A percentile compares a stretch with the other conserved stretches of the same genome.
These are phyloP conservation scores for Carduelis carduelis DNA, from an alignment of 2,797 vertebrate species.

Conservation along the genomic window DNA sequence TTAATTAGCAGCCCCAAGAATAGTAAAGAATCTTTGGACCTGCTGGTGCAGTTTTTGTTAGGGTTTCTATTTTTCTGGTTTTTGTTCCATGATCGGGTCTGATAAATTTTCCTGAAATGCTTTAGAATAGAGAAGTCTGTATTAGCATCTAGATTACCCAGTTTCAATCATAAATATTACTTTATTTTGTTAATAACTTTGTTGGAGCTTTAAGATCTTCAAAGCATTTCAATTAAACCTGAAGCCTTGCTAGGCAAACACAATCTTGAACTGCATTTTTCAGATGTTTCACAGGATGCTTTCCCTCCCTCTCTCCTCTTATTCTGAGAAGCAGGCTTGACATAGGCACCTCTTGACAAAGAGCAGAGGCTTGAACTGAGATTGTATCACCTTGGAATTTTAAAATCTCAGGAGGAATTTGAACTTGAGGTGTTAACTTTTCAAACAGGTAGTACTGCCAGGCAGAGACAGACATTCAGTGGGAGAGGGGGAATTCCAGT, in stretches of 20 bases:
- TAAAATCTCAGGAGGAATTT: constrained; percentile 42
- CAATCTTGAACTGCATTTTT: constrained; percentile 7
- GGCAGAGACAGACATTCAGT: background rate
- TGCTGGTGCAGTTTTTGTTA: background rate
- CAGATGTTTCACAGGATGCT: background rate
- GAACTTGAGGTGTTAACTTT: background rate
- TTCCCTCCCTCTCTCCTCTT: background rate
- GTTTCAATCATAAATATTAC: background rate
- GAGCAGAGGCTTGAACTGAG: background rate
- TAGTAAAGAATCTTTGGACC: background rate
- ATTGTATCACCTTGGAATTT: constrained; percentile 34
- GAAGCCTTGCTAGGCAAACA: background rate
- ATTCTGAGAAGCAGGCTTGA: background rate
- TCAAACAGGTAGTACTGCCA: background rate
- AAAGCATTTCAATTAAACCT: background rate
- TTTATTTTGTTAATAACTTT: background rate
- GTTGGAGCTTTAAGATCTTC: background rate
- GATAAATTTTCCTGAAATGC: background rate
- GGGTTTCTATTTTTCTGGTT: background rate
- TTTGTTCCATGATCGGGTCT: background rate
- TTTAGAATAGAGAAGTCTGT: background rate
- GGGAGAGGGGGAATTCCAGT: background rate
- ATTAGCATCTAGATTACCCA: background rate
- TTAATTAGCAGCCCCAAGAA: background rate
- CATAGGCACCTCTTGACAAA: background rate